Conservation (phyloP, 1,140 invertebrate species). For the Heliconius himera region DNA sequence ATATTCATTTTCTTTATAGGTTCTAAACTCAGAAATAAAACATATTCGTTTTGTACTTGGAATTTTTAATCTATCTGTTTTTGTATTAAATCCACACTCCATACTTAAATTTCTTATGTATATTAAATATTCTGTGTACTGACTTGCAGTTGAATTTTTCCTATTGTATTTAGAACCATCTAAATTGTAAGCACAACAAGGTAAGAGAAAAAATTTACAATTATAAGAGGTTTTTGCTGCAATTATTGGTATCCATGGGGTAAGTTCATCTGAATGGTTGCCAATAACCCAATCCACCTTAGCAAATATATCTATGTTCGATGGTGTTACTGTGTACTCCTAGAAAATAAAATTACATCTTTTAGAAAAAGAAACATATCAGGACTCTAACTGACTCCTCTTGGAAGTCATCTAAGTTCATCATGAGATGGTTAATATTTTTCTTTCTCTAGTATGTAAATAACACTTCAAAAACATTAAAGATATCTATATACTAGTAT, state of each 20-base stretch:
- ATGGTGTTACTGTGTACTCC: conserved; percentile 87
- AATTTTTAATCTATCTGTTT: conserved; percentile 93
- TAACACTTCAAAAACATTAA: no score
- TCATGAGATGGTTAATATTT: no score
- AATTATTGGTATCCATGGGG: conserved; percentile 98
- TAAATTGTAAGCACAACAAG: conserved; percentile 97
- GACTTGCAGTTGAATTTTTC: conserved; percentile 85
- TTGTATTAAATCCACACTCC: conserved; percentile 89
- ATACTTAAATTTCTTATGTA: conserved; percentile 88
- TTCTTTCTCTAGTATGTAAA: no score
- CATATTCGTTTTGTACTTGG: conserved; percentile 97
- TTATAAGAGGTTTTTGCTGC: conserved; percentile 87
- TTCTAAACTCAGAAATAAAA: conserved; percentile 86
- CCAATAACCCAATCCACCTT: conserved; percentile 97
- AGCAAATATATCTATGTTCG: conserved; percentile 86
- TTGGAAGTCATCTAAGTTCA: no score
- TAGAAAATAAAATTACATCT: conserved; percentile 58
- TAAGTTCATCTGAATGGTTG: conserved; percentile 99
- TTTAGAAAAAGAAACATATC: no score
- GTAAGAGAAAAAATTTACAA: conserved; percentile 93
- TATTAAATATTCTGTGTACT: conserved; percentile 92
- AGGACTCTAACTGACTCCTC: no score
- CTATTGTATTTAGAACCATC: conserved; percentile 91
- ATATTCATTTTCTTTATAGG: conserved; percentile 65
- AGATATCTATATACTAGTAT: no score